phyloP scores from a whole-genome alignment of 2,797 vertebrate species.

The Hypotaenidia philippensis region DNA sequence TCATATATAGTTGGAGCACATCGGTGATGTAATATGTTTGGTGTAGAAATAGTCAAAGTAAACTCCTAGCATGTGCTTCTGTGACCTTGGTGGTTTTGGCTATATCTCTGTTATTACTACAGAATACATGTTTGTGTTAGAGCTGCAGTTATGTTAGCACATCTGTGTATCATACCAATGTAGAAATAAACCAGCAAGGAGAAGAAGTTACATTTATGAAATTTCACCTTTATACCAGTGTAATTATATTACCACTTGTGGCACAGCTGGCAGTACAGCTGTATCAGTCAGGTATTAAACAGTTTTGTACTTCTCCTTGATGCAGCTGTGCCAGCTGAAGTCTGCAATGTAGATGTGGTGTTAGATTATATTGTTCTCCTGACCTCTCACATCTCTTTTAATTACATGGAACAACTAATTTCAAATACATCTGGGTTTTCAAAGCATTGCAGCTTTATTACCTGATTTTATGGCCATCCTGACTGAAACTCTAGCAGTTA shows the following conservation, averaged over 20 bases:
- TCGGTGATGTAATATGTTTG: neutral
- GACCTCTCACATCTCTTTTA: slow-evolving; percentile 55
- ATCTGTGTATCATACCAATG: neutral
- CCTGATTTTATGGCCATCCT: slow-evolving; percentile 56
- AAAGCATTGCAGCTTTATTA: slow-evolving; percentile 64
- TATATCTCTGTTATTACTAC: neutral
- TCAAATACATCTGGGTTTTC: slow-evolving; percentile 57
- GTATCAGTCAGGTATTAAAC: neutral
- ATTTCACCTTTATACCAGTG: neutral
- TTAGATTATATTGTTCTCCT: slow-evolving; percentile 23
- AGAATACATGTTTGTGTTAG: slow-evolving; percentile 1
- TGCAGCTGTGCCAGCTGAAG: neutral
- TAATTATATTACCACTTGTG: neutral
- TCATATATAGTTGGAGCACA: neutral
- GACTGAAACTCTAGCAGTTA: slow-evolving; percentile 63
- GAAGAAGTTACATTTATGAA: neutral
- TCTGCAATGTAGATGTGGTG: neutral
- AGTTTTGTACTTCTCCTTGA: neutral
- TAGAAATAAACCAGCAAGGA: neutral
- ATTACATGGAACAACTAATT: slow-evolving; percentile 44
- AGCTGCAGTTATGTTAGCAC: neutral
- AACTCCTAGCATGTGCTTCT: neutral
- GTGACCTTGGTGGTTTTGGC: slow-evolving; percentile 4
- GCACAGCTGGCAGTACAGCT: neutral
- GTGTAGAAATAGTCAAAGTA: neutral